Evolutionary conservation across 1,140 invertebrate species (phyloP).

Genomic region (Caenorhabditis tropicalis): DNA sequence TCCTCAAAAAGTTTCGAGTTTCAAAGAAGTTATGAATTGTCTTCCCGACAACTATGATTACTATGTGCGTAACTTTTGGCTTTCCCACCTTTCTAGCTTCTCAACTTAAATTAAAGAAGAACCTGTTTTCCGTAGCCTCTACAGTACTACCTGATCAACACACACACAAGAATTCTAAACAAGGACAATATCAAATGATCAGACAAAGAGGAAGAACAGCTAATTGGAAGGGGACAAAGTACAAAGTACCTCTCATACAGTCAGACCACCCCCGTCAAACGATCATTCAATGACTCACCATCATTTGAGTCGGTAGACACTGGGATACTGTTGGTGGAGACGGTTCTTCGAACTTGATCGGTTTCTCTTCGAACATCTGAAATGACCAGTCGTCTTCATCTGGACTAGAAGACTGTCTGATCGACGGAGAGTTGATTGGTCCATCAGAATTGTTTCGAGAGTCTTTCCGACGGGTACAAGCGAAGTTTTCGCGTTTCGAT

Average conservation of each 20-base stretch:
- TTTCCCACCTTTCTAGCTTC: too few species aligned
- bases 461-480: slow-evolving; percentile 20
- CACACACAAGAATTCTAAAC: not conserved
- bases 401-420: not conserved
- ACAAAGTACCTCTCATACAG: not conserved
- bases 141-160: not conserved
- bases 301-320: not conserved
- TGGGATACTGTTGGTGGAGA: not conserved
- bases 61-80: too few species aligned
- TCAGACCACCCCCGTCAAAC: not conserved
- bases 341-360: not conserved
- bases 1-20: too few species aligned
- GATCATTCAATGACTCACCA: not conserved
- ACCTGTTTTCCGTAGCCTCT: not conserved
- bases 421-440: slow-evolving; percentile 1
- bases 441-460: slow-evolving; percentile 10
- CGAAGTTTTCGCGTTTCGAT: not conserved
- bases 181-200: not conserved
- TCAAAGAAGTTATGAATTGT: too few species aligned
- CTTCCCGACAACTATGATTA: too few species aligned
- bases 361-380: slow-evolving; percentile 17
- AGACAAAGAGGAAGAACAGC: not conserved
- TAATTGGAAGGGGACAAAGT: slow-evolving; percentile 30
- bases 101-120: too few species aligned
- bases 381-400: slow-evolving; percentile 32